These are phyloP conservation scores for Lonchura striata DNA, from an alignment of 2,113 vertebrate genomes.

Conservation along the genomic window DNA sequence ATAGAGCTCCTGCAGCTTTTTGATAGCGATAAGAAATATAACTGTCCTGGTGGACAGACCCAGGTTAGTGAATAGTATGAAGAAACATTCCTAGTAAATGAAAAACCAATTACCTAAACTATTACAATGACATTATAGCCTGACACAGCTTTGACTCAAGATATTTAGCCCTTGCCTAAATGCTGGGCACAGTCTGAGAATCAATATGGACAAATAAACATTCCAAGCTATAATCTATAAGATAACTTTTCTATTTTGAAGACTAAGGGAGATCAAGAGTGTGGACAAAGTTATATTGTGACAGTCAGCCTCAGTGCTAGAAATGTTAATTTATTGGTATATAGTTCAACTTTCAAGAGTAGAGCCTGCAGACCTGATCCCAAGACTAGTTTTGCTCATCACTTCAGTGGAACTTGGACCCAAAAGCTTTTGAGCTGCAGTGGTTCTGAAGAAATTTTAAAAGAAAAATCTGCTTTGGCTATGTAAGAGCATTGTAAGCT, in stretches of 20 bases:
- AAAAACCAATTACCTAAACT: background rate
- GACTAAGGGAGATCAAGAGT: background rate
- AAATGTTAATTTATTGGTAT: background rate
- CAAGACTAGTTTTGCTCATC: background rate
- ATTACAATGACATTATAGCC: background rate
- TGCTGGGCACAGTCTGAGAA: background rate
- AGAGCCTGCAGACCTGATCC: background rate
- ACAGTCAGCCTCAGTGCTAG: background rate
- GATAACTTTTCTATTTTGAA: background rate
- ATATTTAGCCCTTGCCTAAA: background rate
- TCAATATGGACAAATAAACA: background rate
- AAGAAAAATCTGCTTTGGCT: background rate
- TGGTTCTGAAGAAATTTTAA: background rate
- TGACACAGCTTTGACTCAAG: background rate
- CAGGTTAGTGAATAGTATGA: background rate
- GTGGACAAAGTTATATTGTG: background rate
- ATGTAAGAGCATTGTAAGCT: background rate
- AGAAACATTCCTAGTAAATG: background rate
- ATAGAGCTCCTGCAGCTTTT: background rate
- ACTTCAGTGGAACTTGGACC: background rate
- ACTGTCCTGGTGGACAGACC: background rate
- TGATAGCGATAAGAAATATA: background rate
- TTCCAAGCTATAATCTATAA: background rate
- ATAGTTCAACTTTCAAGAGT: background rate
- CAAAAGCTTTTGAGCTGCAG: background rate